Evolutionary conservation across 2,888 invertebrate genomes (phyloP), one percentile per base, ranked within the genome.

Genomic region (Nemotelus pantherinus): DNA sequence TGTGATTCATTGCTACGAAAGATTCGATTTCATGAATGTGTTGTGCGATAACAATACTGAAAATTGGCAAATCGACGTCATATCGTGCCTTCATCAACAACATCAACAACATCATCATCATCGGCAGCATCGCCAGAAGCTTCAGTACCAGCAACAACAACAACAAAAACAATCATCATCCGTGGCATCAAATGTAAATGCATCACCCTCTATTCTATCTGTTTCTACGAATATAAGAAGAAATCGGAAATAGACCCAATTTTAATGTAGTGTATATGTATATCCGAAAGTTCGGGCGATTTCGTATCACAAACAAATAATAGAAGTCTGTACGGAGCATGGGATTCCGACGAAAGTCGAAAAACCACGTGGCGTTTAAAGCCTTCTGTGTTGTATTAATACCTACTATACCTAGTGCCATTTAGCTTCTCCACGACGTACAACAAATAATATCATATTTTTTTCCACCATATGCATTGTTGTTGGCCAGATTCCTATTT

Each of bases 341-440:
- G 71, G 57, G 71, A 71, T 71, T 65, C 71, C 71, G 71, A 71
- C 71, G 44, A 71, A 71, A 71, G 71, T 71, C 71, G 71, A 71
- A 71, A 71, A 55, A 71, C 71, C 71, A 71, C 71, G 71, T 71
- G 71, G 71, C 71, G 68, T 45, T 71, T 55, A 25, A 25, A 25
- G 55, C 44, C 47, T 65, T 65, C 65, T 65, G n/a, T 47, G 65
- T 65, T 58, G 25, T 25, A 25, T 25, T 65, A 44, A 65, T 65
- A 65, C 65, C 65, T 65, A 53, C 53, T 53, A 7, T 53, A 63
- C 41, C 43, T 25, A 50, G 50, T 47, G 45, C 65, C 47, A 65
- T 65, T 65, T 65, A 65, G 41, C 65, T 65, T 65, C 65, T 65
- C 65, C 10, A 65, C 65, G 47, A 45, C 65, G 65, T 47, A 45